Conservation (phyloP, 2,113 vertebrate genomes). For the Pseudopodoces humilis region DNA sequence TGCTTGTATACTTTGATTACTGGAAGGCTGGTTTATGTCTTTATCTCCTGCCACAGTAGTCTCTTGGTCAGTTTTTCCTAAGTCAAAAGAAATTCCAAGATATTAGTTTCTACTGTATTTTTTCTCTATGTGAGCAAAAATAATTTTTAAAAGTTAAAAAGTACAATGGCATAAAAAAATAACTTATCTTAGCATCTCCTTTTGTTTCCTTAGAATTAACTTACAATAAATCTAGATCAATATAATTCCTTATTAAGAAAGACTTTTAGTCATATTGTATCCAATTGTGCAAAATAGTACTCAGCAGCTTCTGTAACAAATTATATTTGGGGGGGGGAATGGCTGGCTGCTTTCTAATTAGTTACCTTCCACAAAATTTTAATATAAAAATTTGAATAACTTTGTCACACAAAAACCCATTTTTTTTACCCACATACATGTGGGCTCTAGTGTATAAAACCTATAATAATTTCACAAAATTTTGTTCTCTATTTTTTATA, state of each 20-base stretch:
- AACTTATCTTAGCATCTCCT: neutral
- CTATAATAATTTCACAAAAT: neutral
- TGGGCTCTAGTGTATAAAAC: neutral
- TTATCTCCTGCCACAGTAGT: slow-evolving; percentile 66
- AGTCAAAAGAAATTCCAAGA: slow-evolving; percentile 42
- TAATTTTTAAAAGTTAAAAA: neutral
- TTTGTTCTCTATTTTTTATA: neutral
- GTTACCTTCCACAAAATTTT: neutral
- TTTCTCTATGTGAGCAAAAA: neutral
- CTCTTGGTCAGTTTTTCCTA: slow-evolving; percentile 80
- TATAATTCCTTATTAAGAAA: neutral
- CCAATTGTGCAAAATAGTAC: neutral
- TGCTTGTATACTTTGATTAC: slow-evolving; percentile 68
- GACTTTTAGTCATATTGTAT: neutral
- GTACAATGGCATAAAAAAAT: neutral
- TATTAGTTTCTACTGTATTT: neutral
- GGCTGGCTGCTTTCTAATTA: neutral
- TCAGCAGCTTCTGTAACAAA: neutral
- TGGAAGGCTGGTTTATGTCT: slow-evolving; percentile 48
- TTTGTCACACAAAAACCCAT: neutral
- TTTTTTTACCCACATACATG: neutral
- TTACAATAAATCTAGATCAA: neutral
- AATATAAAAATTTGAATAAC: neutral
- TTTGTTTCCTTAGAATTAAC: neutral
- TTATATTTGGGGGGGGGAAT: neutral